A percentile compares a stretch with the other conserved stretches of the same genome.
phyloP scores from a whole-genome alignment of 2,797 vertebrate genomes.

The Ambastaia sidthimunki region DNA sequence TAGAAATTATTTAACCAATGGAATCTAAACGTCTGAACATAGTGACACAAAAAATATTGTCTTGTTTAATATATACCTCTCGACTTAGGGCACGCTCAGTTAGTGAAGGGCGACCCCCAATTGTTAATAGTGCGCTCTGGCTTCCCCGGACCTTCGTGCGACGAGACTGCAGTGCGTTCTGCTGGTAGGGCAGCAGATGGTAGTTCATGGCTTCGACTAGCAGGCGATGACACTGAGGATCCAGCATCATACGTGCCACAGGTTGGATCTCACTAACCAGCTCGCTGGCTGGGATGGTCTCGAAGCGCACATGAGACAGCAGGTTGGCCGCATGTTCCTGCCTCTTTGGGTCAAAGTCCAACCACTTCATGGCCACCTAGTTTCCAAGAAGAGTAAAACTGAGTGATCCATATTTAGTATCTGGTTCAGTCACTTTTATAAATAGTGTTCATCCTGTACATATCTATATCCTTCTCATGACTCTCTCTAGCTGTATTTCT shows the following conservation, averaged over 20 bases:
- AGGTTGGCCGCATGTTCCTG: conserved; percentile 79
- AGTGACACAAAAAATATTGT: no score
- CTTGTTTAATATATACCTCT: conserved; percentile 67
- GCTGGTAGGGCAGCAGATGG: conserved; percentile 87
- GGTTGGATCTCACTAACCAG: conserved; percentile 85
- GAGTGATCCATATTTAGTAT: conserved; percentile 29
- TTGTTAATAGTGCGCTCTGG: conserved; percentile 79
- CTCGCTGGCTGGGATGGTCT: conserved; percentile 85
- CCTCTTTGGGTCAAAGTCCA: conserved; percentile 82
- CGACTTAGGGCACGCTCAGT: conserved; percentile 84
- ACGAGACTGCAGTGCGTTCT: conserved; percentile 83
- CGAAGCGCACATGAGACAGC: conserved; percentile 80
- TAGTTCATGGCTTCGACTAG: conserved; percentile 90
- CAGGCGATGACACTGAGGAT: conserved; percentile 84
- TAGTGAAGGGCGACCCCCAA: conserved; percentile 82
- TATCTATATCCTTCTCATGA: conserved; percentile 3
- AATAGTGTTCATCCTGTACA: conserved; percentile 39
- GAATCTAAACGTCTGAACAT: no score
- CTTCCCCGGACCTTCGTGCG: conserved; percentile 81
- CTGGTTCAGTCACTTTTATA: conserved; percentile 32
- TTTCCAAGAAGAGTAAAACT: conserved; percentile 31
- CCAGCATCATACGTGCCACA: conserved; percentile 85
- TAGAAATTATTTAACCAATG: no score
- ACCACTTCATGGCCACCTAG: conserved; percentile 83
- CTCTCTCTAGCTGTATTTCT: conserved; percentile 28